A percentile compares a stretch with the other conserved stretches of the same genome.
These are phyloP conservation scores for Corythucha ciliata DNA, from an alignment of 2,888 invertebrate species.

Conservation along the genomic window DNA sequence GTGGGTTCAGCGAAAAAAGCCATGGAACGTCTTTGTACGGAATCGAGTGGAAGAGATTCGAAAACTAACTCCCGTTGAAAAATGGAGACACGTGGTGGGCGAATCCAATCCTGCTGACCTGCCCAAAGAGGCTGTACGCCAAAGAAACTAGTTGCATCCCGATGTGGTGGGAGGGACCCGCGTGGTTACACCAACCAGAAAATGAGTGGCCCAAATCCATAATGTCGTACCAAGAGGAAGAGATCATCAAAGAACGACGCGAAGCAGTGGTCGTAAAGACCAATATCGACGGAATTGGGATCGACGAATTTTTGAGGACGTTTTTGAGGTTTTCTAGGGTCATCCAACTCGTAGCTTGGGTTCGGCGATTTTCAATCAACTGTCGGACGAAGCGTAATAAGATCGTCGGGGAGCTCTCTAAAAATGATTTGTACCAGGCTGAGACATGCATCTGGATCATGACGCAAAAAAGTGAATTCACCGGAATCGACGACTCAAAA, in stretches of 20 bases:
- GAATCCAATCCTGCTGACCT: conserved; percentile 31
- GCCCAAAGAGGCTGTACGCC: conserved; percentile 35
- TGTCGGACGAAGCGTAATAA: no score
- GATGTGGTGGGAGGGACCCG: conserved; percentile 39
- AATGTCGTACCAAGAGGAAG: conserved; percentile 1
- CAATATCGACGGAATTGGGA: no score
- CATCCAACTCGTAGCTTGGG: no score
- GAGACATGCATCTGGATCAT: no score
- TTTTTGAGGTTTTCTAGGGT: no score
- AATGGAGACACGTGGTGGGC: conserved; percentile 38
- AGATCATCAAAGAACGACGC: conserved; percentile 10
- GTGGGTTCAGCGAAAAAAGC: conserved; percentile 35
- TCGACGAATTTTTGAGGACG: no score
- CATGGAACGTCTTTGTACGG: conserved; percentile 30
- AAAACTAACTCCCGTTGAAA: conserved; percentile 26
- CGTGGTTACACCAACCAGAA: conserved; percentile 34
- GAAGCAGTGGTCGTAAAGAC: conserved; percentile 8
- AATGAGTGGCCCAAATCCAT: conserved; percentile 33
- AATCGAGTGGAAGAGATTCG: conserved; percentile 14
- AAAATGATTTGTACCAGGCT: no score
- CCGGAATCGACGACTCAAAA: no score
- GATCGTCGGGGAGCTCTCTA: no score
- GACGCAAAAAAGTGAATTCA: no score
- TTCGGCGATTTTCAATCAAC: no score
- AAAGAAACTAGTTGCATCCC: conserved; percentile 33